These are phyloP conservation scores for Hybognathus amarus DNA, from an alignment of 2,797 vertebrate species.

Conservation along the genomic window DNA sequence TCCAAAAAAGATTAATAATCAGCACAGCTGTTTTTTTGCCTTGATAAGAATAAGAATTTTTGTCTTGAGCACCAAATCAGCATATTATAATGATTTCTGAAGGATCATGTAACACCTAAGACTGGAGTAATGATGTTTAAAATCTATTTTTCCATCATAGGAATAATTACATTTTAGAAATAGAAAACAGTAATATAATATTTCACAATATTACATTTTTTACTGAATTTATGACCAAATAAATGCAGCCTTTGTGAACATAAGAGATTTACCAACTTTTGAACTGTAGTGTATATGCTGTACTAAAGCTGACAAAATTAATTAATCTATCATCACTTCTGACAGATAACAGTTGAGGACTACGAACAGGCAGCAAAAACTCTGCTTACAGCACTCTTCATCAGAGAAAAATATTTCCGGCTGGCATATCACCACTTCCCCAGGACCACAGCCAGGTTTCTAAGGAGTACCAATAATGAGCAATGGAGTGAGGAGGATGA, in stretches of 20 bases:
- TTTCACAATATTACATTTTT: not conserved
- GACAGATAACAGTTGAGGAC: slow-evolving; percentile 93
- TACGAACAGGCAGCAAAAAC: slow-evolving; percentile 91
- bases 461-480: slow-evolving; percentile 76
- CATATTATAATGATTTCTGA: not conserved
- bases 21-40: not conserved
- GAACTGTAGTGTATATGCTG: not conserved
- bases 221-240: not conserved
- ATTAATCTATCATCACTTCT: not conserved
- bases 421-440: slow-evolving; percentile 93
- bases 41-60: not conserved
- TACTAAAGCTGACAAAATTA: not conserved
- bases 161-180: not conserved
- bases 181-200: not conserved
- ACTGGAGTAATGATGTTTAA: not conserved
- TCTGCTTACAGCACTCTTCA: slow-evolving; percentile 87
- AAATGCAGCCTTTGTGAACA: not conserved
- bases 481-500: slow-evolving; percentile 85
- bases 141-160: not conserved
- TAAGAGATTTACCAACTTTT: not conserved
- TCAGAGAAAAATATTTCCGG: slow-evolving; percentile 91
- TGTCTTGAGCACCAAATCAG: not conserved
- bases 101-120: not conserved
- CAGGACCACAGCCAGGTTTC: slow-evolving; percentile 82
- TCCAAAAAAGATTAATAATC: not conserved